A percentile compares a stretch with the other conserved stretches of the same genome.
Evolutionary conservation across 1,140 invertebrate species (phyloP).

Genomic region (Drosophila burlai): DNA sequence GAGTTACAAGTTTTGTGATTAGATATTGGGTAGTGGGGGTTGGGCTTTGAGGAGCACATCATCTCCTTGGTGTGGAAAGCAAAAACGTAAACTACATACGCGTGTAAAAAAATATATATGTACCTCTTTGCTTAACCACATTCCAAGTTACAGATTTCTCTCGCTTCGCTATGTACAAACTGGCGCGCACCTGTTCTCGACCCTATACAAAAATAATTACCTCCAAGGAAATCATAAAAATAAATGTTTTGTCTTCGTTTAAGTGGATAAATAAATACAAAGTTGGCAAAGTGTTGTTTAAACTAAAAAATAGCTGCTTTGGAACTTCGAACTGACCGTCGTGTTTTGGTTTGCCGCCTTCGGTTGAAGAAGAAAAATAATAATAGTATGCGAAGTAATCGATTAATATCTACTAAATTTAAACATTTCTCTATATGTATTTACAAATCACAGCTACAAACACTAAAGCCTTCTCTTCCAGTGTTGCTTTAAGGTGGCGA

Average conservation of each 20-base stretch:
- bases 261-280: constrained; percentile 75
- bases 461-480: constrained; percentile 62
- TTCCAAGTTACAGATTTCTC: constrained; percentile 42
- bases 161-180: constrained; percentile 57
- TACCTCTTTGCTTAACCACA: constrained; percentile 53
- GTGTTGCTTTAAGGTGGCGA: constrained; percentile 65
- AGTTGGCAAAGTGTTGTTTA: constrained; percentile 69
- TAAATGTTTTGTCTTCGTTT: constrained; percentile 47
- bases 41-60: constrained; percentile 5
- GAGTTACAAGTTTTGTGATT: constrained; percentile 44
- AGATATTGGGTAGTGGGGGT: constrained; percentile 4
- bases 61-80: constrained; percentile 41
- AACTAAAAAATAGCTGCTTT: constrained; percentile 63
- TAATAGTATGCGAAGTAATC: constrained; percentile 61
- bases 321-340: constrained; percentile 57
- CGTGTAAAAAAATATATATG: constrained; percentile 74
- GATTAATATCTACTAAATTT: constrained; percentile 76
- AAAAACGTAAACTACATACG: constrained; percentile 65
- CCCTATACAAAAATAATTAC: constrained; percentile 43
- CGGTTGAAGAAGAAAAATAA: constrained; percentile 57
- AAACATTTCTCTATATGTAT: constrained; percentile 78
- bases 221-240: constrained; percentile 43
- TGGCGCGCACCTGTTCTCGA: constrained; percentile 39
- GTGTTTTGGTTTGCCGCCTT: constrained; percentile 23
- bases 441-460: constrained; percentile 83